Conservation (phyloP, 2,113 vertebrate genomes). For the Emydocephalus ijimae region DNA sequence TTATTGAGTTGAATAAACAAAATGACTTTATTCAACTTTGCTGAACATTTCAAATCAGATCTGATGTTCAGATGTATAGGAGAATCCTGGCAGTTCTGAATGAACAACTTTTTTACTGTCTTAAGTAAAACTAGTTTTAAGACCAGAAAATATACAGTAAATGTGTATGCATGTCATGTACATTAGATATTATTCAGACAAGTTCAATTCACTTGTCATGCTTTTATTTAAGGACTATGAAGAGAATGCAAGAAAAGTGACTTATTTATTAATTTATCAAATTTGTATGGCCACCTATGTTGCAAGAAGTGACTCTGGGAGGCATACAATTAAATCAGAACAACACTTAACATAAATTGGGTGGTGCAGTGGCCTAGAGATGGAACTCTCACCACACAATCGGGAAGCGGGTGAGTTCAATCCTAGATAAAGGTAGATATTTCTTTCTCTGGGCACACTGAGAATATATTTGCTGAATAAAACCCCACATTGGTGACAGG, state of each 20-base stretch:
- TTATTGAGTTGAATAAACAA: neutral
- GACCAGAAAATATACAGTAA: constrained; percentile 23
- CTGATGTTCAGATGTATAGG: neutral
- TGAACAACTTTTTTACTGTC: neutral
- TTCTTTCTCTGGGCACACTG: too few relatives aligned
- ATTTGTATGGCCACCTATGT: too few relatives aligned
- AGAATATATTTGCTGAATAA: too few relatives aligned
- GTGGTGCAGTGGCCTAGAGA: too few relatives aligned
- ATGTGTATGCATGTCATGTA: neutral
- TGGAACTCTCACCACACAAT: too few relatives aligned
- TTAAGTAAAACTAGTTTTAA: constrained; percentile 1
- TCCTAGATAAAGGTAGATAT: too few relatives aligned
- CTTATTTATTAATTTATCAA: neutral
- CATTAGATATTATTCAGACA: constrained; percentile 36
- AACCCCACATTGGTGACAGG: too few relatives aligned
- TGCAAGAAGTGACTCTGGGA: too few relatives aligned
- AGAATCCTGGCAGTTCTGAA: neutral
- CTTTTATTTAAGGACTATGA: constrained; percentile 1
- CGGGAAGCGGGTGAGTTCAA: too few relatives aligned
- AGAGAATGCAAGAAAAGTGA: neutral
- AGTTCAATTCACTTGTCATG: constrained; percentile 21
- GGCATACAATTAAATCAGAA: too few relatives aligned
- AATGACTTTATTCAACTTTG: neutral
- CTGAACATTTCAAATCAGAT: neutral
- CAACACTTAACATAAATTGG: too few relatives aligned